These are phyloP conservation scores for Caloenas nicobarica DNA, from an alignment of 2,113 vertebrate genomes.

Conservation along the genomic window DNA sequence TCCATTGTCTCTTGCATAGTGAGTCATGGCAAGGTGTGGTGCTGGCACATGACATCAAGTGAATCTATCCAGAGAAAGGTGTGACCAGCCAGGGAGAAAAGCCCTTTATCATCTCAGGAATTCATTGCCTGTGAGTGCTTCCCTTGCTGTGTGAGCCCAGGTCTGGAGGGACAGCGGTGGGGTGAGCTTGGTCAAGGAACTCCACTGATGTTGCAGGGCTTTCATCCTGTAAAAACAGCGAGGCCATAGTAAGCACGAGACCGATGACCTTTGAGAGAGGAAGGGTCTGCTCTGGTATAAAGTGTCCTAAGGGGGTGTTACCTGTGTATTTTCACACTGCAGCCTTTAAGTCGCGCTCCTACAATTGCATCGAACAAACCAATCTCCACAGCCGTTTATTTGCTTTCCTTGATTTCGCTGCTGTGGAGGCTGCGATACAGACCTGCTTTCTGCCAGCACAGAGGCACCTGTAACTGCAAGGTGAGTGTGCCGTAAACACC, in stretches of 20 bases:
- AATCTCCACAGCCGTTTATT: not conserved
- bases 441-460: not conserved
- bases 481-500: not conserved
- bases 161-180: not conserved
- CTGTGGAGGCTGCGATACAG: fast-evolving
- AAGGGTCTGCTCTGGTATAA: not conserved
- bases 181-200: not conserved
- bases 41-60: fast-evolving
- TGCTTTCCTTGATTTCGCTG: not conserved
- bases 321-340: not conserved
- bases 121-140: not conserved
- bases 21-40: not conserved
- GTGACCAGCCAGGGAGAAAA: not conserved
- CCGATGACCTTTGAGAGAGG: not conserved
- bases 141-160: not conserved
- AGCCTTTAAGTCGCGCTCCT: not conserved
- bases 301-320: not conserved
- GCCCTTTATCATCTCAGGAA: not conserved
- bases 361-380: not conserved
- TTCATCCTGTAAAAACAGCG: fast-evolving
- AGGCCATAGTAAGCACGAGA: not conserved
- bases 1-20: not conserved
- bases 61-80: not conserved
- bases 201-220: not conserved
- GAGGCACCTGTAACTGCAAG: not conserved